Conservation (phyloP, 2,888 invertebrate genomes). For the Xestia sexstrigata region DNA sequence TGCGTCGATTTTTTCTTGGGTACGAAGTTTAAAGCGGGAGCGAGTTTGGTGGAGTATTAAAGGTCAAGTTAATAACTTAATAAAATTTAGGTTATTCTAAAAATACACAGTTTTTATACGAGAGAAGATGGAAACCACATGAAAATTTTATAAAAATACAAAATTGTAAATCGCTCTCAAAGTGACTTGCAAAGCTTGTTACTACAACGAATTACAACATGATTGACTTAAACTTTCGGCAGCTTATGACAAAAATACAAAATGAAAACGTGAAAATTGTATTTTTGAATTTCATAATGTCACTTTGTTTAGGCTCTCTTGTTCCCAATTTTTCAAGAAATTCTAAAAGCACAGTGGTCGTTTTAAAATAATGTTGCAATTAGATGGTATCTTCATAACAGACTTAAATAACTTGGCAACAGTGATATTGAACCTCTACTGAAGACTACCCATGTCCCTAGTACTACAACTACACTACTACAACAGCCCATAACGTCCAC, state of each 20-base stretch:
- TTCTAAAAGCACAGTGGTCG: neutral
- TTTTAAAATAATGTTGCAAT: neutral
- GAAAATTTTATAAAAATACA: neutral
- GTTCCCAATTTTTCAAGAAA: neutral
- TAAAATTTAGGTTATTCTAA: neutral
- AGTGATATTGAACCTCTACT: neutral
- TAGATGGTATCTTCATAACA: neutral
- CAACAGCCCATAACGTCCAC: no score
- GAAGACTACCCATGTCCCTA: neutral
- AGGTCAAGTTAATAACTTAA: neutral
- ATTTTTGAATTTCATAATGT: neutral
- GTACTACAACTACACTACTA: no score
- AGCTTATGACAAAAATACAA: neutral
- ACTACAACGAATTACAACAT: neutral
- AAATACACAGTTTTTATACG: neutral
- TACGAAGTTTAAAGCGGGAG: slow-evolving; percentile 46
- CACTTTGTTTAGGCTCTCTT: neutral
- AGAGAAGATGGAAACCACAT: no score
- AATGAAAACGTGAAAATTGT: neutral
- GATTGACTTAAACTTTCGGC: neutral
- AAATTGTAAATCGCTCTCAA: neutral
- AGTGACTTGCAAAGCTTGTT: neutral
- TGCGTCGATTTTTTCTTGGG: slow-evolving; percentile 73
- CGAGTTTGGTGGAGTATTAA: neutral
- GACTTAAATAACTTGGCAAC: neutral